Percentiles rank a stretch among this genome's conserved stretches.
phyloP scores from a whole-genome alignment of 2,888 invertebrate genomes.

The Eristalinus aeneus region DNA sequence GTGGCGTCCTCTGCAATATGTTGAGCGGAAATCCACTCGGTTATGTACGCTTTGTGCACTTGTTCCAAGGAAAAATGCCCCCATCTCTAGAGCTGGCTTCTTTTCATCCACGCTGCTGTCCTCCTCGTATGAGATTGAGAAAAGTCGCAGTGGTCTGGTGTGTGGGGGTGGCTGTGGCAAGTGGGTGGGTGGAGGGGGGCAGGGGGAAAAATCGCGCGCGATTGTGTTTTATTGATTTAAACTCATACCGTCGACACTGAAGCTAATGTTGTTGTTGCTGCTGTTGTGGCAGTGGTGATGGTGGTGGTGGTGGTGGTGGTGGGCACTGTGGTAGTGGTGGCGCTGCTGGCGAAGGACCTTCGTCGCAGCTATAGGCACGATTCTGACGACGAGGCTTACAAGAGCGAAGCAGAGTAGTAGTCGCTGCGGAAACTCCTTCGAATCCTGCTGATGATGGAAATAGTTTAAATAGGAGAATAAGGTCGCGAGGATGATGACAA shows the following conservation, averaged over 20 bases:
- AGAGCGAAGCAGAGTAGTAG: constrained; percentile 36
- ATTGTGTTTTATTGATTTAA: constrained; percentile 70
- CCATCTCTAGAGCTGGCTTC: not conserved
- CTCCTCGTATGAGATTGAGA: constrained; percentile 44
- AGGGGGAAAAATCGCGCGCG: constrained; percentile 59
- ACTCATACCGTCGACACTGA: constrained; percentile 52
- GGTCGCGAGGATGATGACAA: constrained; percentile 59
- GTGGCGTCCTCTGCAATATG: constrained; percentile 68
- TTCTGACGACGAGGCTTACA: constrained; percentile 43
- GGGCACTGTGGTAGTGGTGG: not conserved
- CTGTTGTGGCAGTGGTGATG: not conserved
- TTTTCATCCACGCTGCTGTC: constrained; percentile 9
- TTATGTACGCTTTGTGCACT: constrained; percentile 67
- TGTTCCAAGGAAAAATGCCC: constrained; percentile 65
- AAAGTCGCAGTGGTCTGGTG: constrained; percentile 22
- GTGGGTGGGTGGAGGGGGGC: constrained; percentile 1
- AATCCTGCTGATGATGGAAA: constrained; percentile 65
- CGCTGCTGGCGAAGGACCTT: not conserved
- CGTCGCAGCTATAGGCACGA: not conserved
- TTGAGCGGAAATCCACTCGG: constrained; percentile 70
- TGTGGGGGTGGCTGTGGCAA: not conserved
- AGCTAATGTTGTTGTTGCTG: constrained; percentile 27
- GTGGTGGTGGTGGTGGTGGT: not conserved
- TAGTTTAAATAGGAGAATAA: constrained; percentile 67
- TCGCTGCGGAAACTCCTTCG: constrained; percentile 65